Evolutionary conservation across 35 echinoderm and acorn worm species (phyloP).

Genomic region (Heliocidaris erythrogramma): DNA sequence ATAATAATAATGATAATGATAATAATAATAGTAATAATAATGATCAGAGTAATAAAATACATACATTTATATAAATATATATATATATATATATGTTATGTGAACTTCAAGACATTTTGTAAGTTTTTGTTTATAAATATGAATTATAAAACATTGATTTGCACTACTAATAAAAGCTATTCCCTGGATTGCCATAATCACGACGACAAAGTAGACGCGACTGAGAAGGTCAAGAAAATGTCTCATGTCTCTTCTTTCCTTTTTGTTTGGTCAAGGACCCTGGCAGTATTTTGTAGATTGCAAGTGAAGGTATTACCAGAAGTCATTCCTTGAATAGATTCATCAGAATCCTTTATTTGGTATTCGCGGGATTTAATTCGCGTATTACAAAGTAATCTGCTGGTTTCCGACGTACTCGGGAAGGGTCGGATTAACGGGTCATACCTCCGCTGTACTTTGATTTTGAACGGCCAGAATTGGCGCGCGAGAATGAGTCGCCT

Average conservation of each 20-base stretch:
- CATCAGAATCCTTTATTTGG: neutral
- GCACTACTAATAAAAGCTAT: too few species aligned
- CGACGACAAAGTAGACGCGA: neutral
- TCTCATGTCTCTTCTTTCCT: neutral
- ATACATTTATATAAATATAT: too few species aligned
- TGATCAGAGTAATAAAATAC: too few species aligned
- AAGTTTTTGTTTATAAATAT: too few species aligned
- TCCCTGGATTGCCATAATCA: neutral
- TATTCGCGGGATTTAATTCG: neutral
- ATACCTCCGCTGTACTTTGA: neutral
- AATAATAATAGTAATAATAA: too few species aligned
- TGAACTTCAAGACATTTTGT: too few species aligned
- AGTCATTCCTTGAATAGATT: neutral
- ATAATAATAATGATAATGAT: too few species aligned
- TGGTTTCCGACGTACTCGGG: neutral
- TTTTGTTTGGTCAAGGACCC: slow-evolving; percentile 8
- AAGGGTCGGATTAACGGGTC: neutral
- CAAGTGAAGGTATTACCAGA: neutral
- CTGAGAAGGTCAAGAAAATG: neutral
- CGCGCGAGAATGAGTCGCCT: slow-evolving; percentile 28
- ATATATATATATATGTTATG: too few species aligned
- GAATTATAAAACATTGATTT: too few species aligned
- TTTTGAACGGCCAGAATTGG: neutral
- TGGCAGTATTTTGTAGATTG: neutral
- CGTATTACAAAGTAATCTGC: neutral